Conservation (phyloP, 2,113 vertebrate genomes). For the Dipodomys ordii region DNA sequence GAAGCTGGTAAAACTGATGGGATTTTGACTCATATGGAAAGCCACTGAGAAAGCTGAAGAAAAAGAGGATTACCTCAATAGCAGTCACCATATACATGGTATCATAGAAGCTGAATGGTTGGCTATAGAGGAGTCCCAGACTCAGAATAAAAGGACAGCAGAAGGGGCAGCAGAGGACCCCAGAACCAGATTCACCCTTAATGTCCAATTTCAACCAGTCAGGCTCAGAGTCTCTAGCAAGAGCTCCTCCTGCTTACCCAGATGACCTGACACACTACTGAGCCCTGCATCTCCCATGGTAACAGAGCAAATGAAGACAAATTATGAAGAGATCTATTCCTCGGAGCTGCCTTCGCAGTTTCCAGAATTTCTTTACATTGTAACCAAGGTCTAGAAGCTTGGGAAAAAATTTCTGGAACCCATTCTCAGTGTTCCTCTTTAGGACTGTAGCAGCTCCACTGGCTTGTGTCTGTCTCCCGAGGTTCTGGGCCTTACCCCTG, state of each 20-base stretch:
- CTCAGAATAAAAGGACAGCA: background rate
- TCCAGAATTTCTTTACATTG: background rate
- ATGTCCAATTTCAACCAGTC: background rate
- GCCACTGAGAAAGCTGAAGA: background rate
- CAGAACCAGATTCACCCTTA: background rate
- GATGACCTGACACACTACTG: background rate
- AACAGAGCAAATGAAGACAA: background rate
- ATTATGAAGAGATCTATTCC: background rate
- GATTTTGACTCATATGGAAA: background rate
- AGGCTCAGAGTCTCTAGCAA: background rate
- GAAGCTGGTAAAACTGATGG: background rate
- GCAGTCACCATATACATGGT: background rate
- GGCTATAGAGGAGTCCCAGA: background rate
- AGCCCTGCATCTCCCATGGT: background rate
- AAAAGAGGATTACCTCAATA: background rate
- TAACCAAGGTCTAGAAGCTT: background rate
- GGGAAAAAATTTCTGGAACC: background rate
- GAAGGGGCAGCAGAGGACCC: background rate
- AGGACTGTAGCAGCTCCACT: background rate
- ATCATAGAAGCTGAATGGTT: background rate
- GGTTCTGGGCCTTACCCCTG: slow-evolving; percentile 90
- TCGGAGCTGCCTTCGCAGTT: background rate
- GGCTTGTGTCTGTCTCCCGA: background rate
- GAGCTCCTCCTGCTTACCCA: background rate
- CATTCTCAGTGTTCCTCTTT: background rate